These are phyloP conservation scores for Drosophila diplacantha DNA, from an alignment of 2,888 invertebrate species.

Conservation along the genomic window DNA sequence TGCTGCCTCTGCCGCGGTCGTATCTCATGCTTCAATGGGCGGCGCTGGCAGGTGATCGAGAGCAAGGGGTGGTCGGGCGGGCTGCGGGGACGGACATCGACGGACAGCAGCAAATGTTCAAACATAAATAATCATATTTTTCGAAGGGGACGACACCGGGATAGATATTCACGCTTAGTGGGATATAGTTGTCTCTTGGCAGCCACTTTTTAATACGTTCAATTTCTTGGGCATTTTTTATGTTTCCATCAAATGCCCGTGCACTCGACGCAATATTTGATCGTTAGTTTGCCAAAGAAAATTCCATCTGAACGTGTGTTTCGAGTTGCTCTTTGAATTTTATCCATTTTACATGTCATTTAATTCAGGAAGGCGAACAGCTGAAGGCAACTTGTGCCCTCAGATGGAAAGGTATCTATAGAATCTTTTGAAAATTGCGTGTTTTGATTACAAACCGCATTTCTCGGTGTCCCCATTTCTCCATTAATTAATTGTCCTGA, in stretches of 20 bases:
- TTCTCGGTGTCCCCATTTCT: conserved; percentile 2
- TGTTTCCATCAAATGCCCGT: conserved; percentile 43
- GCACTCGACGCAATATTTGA: conserved; percentile 58
- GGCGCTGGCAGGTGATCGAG: conserved; percentile 51
- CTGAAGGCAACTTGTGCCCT: conserved; percentile 36
- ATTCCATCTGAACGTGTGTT: conserved; percentile 49
- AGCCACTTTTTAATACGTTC: conserved; percentile 52
- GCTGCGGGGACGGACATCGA: conserved; percentile 26
- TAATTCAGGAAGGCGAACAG: conserved; percentile 47
- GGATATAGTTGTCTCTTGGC: conserved; percentile 54
- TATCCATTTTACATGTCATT: conserved; percentile 52
- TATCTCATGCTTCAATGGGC: conserved; percentile 64
- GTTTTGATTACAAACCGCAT: not conserved
- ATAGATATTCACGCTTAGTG: conserved; percentile 20
- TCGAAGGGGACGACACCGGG: conserved; percentile 22
- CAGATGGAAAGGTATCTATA: not conserved
- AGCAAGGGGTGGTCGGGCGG: conserved; percentile 8
- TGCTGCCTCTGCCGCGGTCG: conserved; percentile 22
- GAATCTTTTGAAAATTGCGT: not conserved
- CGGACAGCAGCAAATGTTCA: conserved; percentile 69
- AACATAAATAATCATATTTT: conserved; percentile 64
- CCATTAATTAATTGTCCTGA: conserved; percentile 5
- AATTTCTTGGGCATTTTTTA: conserved; percentile 40
- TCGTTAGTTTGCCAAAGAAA: conserved; percentile 54
- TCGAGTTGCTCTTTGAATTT: conserved; percentile 46